phyloP scores from a whole-genome alignment of 2,888 invertebrate genomes.

The Cosmopolites sordidus region DNA sequence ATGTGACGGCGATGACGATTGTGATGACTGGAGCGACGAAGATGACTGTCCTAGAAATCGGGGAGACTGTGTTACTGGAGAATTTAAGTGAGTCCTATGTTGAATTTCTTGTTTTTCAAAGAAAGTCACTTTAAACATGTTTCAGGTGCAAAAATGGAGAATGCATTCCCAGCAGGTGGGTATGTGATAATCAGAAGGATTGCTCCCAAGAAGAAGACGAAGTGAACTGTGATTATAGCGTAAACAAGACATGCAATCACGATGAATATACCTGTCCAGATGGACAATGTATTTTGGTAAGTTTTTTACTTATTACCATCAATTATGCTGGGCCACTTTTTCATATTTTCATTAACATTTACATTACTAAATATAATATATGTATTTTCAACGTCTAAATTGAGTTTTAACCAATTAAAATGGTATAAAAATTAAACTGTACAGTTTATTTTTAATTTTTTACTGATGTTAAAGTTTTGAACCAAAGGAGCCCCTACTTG shows the following conservation, averaged over 20 bases:
- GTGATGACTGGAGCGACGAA: constrained; percentile 85
- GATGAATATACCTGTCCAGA: constrained; percentile 72
- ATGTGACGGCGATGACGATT: constrained; percentile 83
- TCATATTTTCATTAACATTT: too few species aligned
- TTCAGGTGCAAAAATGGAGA: constrained; percentile 68
- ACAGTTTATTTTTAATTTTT: too few species aligned
- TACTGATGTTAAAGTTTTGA: too few species aligned
- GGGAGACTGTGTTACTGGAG: constrained; percentile 64
- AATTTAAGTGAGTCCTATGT: constrained; percentile 62
- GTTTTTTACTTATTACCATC: too few species aligned
- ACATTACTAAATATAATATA: not conserved
- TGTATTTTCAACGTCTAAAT: not conserved
- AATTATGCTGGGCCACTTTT: too few species aligned
- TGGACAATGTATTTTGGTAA: constrained; percentile 70
- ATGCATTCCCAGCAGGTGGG: constrained; percentile 74
- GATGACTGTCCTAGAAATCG: constrained; percentile 65
- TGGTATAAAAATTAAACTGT: too few species aligned
- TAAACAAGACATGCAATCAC: constrained; percentile 59
- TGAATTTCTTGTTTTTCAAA: not conserved
- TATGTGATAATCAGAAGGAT: constrained; percentile 76
- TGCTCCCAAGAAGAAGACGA: constrained; percentile 79
- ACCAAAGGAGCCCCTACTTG: too few species aligned
- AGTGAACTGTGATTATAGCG: constrained; percentile 56
- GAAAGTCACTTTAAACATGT: constrained; percentile 12
- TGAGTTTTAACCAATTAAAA: too few species aligned